Percentiles rank a stretch among this genome's conserved stretches.
phyloP scores from a whole-genome alignment of 2,888 invertebrate genomes.

The Meandrusa payeni region DNA sequence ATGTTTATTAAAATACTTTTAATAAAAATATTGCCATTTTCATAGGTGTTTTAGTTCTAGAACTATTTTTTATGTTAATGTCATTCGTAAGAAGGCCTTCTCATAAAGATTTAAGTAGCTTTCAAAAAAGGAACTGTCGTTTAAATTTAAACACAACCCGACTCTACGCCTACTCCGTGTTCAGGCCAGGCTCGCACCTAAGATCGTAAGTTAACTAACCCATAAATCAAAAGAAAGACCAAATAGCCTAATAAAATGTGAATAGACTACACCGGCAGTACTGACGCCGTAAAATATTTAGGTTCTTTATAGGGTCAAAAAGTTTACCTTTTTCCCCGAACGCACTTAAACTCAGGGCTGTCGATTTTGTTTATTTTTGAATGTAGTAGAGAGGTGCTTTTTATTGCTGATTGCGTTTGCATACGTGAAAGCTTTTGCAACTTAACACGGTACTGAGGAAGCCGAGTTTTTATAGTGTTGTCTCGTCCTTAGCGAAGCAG shows the following conservation, averaged over 20 bases:
- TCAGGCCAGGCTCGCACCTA: constrained; percentile 29
- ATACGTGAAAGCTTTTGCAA: no score
- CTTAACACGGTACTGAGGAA: no score
- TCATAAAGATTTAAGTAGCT: constrained; percentile 2
- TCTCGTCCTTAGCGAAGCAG: no score
- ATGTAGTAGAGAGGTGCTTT: no score
- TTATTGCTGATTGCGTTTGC: no score
- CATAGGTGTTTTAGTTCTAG: no score
- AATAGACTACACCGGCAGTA: constrained; percentile 31
- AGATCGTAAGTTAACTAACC: constrained; percentile 37
- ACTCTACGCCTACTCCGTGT: constrained; percentile 30
- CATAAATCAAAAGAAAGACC: constrained; percentile 51
- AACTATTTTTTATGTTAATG: no score
- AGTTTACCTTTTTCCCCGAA: constrained; percentile 3
- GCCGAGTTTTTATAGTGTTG: no score
- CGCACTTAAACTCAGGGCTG: constrained; percentile 6
- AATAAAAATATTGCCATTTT: no score
- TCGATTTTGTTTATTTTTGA: not conserved
- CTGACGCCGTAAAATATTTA: constrained; percentile 13
- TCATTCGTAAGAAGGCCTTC: not conserved
- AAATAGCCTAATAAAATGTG: constrained; percentile 47
- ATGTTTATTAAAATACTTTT: no score
- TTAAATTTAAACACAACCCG: constrained; percentile 22
- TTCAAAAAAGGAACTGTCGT: constrained; percentile 11
- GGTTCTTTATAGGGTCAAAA: constrained; percentile 17